A percentile compares a stretch with the other conserved stretches of the same genome.
These are phyloP conservation scores for Thamnophis sirtalis DNA, from an alignment of 2,113 vertebrate genomes.

Conservation along the genomic window DNA sequence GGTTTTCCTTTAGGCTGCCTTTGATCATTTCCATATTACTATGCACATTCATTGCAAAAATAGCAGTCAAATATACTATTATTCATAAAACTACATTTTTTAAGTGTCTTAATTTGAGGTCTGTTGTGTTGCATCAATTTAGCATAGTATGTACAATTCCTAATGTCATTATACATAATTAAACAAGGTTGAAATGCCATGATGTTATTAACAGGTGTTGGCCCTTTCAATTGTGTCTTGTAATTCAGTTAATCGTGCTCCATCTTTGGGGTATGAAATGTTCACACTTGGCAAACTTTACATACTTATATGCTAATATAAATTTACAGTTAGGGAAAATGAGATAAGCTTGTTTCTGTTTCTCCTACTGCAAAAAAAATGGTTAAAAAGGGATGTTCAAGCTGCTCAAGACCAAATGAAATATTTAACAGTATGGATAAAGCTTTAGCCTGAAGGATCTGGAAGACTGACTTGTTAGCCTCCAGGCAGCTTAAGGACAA, in stretches of 20 bases:
- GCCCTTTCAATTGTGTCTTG: background rate
- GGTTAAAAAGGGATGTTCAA: background rate
- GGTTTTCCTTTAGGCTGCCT: background rate
- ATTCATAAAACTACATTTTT: background rate
- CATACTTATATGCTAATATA: background rate
- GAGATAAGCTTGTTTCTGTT: background rate
- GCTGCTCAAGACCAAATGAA: background rate
- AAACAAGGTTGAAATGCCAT: background rate
- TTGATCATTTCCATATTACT: background rate
- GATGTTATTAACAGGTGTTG: background rate
- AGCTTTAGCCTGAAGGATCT: background rate
- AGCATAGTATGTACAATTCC: background rate
- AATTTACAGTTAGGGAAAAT: background rate
- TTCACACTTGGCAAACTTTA: background rate
- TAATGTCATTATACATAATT: background rate
- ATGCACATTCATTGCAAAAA: background rate
- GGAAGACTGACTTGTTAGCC: constrained; percentile 5
- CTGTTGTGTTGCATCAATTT: background rate
- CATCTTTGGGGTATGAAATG: background rate
- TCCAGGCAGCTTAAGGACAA: background rate
- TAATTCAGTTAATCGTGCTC: background rate
- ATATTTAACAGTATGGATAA: background rate
- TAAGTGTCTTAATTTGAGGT: background rate
- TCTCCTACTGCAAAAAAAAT: background rate
- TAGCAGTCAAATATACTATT: background rate